phyloP scores from a whole-genome alignment of 1,140 invertebrate species.

The Babylonia areolata region DNA sequence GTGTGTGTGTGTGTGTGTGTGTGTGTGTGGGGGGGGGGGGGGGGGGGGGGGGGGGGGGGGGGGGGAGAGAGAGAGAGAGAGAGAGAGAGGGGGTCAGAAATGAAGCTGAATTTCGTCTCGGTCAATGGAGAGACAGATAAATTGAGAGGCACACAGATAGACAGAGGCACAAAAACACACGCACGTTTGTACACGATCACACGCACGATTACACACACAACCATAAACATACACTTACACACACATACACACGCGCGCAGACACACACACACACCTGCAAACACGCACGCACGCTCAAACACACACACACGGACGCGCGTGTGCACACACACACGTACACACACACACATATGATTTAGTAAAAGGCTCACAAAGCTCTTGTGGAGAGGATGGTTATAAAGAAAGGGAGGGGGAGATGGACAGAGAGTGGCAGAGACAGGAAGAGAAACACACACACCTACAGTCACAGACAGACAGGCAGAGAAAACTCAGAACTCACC shows the following conservation, averaged over 20 bases:
- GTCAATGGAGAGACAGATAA: background rate
- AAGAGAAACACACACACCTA: background rate
- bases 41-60: no score
- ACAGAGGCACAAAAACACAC: background rate
- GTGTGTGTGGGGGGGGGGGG: background rate
- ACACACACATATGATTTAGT: background rate
- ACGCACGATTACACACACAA: background rate
- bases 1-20: background rate
- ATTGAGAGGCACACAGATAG: background rate
- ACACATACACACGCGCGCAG: background rate
- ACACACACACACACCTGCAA: no score
- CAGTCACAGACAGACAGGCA: constrained; percentile 9
- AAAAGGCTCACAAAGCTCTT: no score
- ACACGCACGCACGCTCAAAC: background rate
- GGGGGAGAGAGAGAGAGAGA: no score
- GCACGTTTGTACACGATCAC: background rate
- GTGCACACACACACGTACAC: background rate
- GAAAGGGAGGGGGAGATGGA: no score
- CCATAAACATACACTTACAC: background rate
- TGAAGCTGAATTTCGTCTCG: no score
- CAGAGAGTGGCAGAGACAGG: background rate
- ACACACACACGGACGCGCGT: background rate
- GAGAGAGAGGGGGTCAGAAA: no score
- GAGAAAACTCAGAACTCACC: no score
- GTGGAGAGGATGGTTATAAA: no score